Conservation (phyloP, 2,797 vertebrate species). For the Bradypodion pumilum region DNA sequence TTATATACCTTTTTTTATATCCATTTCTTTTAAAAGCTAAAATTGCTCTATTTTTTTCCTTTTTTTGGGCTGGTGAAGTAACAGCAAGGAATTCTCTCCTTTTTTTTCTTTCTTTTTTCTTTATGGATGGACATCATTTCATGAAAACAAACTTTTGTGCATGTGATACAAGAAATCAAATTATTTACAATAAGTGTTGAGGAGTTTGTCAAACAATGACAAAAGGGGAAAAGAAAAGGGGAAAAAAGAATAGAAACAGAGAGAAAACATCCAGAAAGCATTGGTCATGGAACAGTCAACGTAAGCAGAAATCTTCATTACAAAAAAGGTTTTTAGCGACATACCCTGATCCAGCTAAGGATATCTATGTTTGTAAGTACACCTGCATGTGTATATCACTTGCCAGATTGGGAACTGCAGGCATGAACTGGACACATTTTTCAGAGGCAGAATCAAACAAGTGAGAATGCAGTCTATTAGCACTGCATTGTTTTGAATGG, state of each 20-base stretch:
- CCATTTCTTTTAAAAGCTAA: constrained; percentile 60
- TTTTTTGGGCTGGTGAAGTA: constrained; percentile 59
- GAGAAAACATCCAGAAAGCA: constrained; percentile 44
- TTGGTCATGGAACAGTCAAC: constrained; percentile 62
- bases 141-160: constrained; percentile 44
- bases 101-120: constrained; percentile 30
- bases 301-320: constrained; percentile 39
- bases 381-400: neutral
- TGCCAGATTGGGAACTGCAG: constrained; percentile 27
- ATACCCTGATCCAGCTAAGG: constrained; percentile 21
- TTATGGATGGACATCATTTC: constrained; percentile 49
- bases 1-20: constrained; percentile 62
- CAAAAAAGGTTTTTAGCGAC: constrained; percentile 41
- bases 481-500: neutral
- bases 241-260: constrained; percentile 58
- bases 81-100: constrained; percentile 56
- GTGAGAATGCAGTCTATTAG: neutral
- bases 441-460: constrained; percentile 10
- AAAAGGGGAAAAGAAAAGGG: constrained; percentile 61
- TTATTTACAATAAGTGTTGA: constrained; percentile 46
- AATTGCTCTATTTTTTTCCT: constrained; percentile 30
- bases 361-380: neutral
- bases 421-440: neutral
- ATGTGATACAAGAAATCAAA: constrained; percentile 62
- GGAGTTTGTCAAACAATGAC: constrained; percentile 25